These are phyloP conservation scores for Papilio protenor DNA, from an alignment of 2,888 invertebrate genomes.

Conservation along the genomic window DNA sequence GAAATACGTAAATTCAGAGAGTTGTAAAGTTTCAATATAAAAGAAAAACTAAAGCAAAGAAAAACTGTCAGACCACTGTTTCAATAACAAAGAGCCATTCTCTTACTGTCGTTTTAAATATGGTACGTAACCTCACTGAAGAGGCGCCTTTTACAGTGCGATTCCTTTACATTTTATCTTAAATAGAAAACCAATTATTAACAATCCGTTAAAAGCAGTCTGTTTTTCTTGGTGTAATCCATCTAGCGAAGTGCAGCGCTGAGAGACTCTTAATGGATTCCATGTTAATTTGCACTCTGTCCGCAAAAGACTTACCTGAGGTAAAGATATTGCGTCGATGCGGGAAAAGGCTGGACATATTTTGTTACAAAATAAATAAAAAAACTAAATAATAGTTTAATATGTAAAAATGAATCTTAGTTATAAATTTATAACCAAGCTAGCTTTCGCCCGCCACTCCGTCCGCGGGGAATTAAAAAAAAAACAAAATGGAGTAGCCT, in stretches of 20 bases:
- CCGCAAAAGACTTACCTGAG: constrained; percentile 32
- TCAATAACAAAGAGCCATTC: constrained; percentile 18
- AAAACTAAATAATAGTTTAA: background rate
- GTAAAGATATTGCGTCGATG: constrained; percentile 6
- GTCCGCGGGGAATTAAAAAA: too few relatives aligned
- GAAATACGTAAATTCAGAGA: background rate
- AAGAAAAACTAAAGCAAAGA: constrained; percentile 5
- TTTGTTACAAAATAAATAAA: background rate
- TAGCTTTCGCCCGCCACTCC: too few relatives aligned
- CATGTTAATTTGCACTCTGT: constrained; percentile 42
- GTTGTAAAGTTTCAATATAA: constrained; percentile 3
- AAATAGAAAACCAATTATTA: constrained; percentile 41
- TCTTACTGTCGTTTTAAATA: constrained; percentile 23
- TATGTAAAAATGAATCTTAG: background rate
- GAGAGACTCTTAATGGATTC: constrained; percentile 37
- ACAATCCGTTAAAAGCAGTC: constrained; percentile 41
- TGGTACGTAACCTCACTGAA: background rate
- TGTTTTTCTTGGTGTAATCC: constrained; percentile 38
- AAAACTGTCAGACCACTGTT: constrained; percentile 22
- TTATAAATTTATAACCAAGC: background rate
- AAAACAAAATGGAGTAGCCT: too few relatives aligned
- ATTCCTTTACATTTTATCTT: constrained; percentile 27
- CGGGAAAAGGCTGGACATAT: background rate
- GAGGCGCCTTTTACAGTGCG: background rate
- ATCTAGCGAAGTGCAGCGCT: constrained; percentile 36